These are phyloP conservation scores for Oreochromis niloticus DNA, from an alignment of 2,113 vertebrate genomes.

Conservation along the genomic window DNA sequence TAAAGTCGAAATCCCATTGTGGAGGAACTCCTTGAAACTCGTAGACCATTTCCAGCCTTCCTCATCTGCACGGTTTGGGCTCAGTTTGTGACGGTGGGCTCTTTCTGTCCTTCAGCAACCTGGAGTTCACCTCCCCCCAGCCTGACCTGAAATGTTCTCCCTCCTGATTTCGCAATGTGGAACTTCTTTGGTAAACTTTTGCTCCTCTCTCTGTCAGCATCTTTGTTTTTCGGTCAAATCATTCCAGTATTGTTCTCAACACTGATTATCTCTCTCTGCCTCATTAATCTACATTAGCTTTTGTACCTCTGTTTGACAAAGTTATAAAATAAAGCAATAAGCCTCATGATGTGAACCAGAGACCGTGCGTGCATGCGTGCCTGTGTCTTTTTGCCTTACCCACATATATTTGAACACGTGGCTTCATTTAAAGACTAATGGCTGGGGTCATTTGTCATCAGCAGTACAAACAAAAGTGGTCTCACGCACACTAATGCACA, in stretches of 20 bases:
- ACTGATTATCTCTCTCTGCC: not conserved
- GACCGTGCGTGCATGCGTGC: not conserved
- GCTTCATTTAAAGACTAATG: constrained; percentile 42
- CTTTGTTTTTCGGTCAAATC: not conserved
- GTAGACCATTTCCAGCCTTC: not conserved
- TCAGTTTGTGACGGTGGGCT: not conserved
- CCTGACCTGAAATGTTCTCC: not conserved
- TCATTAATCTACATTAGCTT: not conserved
- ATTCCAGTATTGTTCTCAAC: not conserved
- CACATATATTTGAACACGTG: constrained; percentile 32
- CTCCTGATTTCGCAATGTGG: not conserved
- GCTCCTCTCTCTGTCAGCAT: not conserved
- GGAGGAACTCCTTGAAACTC: not conserved
- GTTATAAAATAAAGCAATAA: not conserved
- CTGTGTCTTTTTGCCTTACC: not conserved
- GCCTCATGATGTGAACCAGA: not conserved
- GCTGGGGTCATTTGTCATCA: constrained; percentile 24
- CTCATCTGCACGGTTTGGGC: not conserved
- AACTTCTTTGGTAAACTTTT: not conserved
- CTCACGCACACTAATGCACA: not conserved
- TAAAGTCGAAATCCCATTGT: not conserved
- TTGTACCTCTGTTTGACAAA: not conserved
- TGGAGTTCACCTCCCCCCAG: not conserved
- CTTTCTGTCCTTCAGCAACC: not conserved
- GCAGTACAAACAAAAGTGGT: constrained; percentile 5